Evolutionary conservation across 2,888 invertebrate genomes (phyloP), one percentile per base, ranked within the genome.

Genomic region (Campopleginae sp.): DNA sequence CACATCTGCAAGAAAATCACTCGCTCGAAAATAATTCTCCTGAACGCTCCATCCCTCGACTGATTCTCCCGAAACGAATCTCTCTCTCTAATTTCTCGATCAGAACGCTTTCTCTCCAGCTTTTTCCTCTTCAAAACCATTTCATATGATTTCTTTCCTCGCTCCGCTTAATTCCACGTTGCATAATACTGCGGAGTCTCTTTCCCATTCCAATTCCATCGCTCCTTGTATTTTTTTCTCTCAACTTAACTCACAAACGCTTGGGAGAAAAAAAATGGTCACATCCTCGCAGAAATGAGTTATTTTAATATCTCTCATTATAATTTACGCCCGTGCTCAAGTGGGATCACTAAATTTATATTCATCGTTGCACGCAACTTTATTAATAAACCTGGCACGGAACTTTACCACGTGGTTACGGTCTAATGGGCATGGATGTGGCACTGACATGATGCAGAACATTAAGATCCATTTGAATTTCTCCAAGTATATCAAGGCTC

Each of bases 371-470:
- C 61, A 61, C 68, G 48, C 23, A 8, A 80, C 27, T 23, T 5
- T 68, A 75, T 74, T 80, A 75, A 81, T 81, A 80, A 80, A 80
- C 31, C 78, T 78, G 78, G 78, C 78, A 78, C 78, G 78, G 42
- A 78, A 33, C 33, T 78, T 68, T 46, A 70, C 19, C 78, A 68
- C 78, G 70, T 70, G 66, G 51, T 54, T 54, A 51, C 23, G 38
- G 19, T 7, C 65, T 33, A 33, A 23, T 54, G 33, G 38, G 27
- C 33, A 23, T 58, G 8, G 19, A 33, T 46, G n/a, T 42, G n/a
- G 44, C 58, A 58, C 27, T 14, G 58, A 27, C 10, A 38, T 10
- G 38, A 54, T 23, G 23, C 4, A 14, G 14, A 58, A 58, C 14
- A 27, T 58, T 27, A 1, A 3, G 27, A 58, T 6, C 27, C 6